A percentile compares a stretch with the other conserved stretches of the same genome.
These are phyloP conservation scores for Rhagonycha lutea DNA, from an alignment of 2,888 invertebrate genomes.

Conservation along the genomic window DNA sequence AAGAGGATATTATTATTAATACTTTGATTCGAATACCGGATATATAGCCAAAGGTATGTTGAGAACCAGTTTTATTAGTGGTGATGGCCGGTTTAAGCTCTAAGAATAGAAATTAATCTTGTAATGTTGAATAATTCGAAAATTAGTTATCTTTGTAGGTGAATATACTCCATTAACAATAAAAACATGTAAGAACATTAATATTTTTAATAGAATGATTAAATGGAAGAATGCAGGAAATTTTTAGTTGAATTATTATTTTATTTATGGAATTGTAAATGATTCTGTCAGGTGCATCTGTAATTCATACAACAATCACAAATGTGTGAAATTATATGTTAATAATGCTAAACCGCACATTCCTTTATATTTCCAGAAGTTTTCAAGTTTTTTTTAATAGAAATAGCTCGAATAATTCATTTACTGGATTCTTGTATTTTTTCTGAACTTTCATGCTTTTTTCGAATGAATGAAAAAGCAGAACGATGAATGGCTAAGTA, in stretches of 20 bases:
- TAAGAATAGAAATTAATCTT: slow-evolving; percentile 5
- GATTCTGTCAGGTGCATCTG: not conserved
- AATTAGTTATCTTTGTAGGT: not conserved
- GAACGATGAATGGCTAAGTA: not conserved
- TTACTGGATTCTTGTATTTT: not conserved
- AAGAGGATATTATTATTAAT: not conserved
- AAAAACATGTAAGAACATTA: not conserved
- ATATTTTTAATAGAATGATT: not conserved
- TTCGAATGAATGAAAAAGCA: not conserved
- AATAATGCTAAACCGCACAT: not conserved
- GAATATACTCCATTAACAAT: not conserved
- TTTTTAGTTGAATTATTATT: not conserved
- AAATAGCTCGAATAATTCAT: not conserved
- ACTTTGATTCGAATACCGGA: slow-evolving; percentile 4
- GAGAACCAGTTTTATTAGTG: slow-evolving; percentile 18
- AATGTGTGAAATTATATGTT: not conserved
- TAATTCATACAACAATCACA: not conserved
- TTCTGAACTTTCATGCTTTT: not conserved
- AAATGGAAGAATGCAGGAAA: not conserved
- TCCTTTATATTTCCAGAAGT: not conserved
- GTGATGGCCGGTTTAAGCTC: slow-evolving; percentile 12
- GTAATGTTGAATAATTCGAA: not conserved
- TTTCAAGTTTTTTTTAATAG: not conserved
- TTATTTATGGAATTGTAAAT: not conserved
- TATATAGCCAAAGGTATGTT: slow-evolving; percentile 11